phyloP scores from a whole-genome alignment of 2,888 invertebrate genomes.

The Agrilus mali region DNA sequence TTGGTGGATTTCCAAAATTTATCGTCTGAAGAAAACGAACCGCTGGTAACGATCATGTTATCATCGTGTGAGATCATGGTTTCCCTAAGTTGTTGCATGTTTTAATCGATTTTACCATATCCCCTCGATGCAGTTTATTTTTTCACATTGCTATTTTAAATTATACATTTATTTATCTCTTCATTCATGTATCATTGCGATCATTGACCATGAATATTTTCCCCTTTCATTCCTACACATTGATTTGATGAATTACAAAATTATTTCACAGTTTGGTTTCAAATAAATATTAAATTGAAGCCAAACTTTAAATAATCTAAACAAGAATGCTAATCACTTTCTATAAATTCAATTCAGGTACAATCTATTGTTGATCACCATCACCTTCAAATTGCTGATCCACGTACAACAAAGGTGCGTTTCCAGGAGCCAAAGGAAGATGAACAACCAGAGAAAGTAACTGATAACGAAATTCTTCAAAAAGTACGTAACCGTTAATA shows the following conservation, averaged over 20 bases:
- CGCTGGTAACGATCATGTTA: conserved; percentile 60
- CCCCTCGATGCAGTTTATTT: too few species aligned
- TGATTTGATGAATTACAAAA: background rate
- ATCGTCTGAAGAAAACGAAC: conserved; percentile 81
- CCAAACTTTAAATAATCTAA: too few species aligned
- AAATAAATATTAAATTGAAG: too few species aligned
- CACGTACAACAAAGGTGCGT: conserved; percentile 72
- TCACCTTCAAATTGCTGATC: conserved; percentile 61
- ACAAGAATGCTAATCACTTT: too few species aligned
- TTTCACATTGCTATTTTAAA: too few species aligned
- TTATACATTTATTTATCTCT: conserved; percentile 3
- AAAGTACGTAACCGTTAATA: background rate
- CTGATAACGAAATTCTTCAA: too few species aligned
- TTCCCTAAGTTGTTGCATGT: conserved; percentile 18
- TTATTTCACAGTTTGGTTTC: too few species aligned
- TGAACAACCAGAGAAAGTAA: conserved; percentile 11
- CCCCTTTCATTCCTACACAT: background rate
- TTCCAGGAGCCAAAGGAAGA: conserved; percentile 63
- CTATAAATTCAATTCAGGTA: conserved; percentile 46
- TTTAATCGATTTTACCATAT: conserved; percentile 16
- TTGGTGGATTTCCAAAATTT: conserved; percentile 82
- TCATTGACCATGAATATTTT: background rate
- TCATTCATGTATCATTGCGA: conserved; percentile 3
- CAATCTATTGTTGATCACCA: conserved; percentile 89
- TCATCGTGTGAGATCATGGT: conserved; percentile 17